Evolutionary conservation across 2,797 vertebrate genomes (phyloP), one percentile per base, ranked within the genome.

Genomic region (Luscinia megarhynchos): DNA sequence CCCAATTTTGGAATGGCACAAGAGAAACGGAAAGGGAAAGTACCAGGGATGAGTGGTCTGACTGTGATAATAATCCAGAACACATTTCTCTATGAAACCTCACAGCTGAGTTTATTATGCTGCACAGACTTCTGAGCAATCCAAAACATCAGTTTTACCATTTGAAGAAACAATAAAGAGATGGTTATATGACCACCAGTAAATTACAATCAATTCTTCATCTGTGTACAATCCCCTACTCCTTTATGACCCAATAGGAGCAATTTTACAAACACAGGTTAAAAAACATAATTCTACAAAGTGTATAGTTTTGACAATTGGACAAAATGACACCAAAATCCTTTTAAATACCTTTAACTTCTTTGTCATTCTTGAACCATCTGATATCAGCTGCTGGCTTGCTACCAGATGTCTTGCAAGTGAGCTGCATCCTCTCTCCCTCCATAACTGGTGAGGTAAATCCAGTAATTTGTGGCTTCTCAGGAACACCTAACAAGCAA

Each of bases 361-460:
- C 99, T 97, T 99, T 99, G 95, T 99, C 99, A 1, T 99, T 99
- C 96, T 99, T 98, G 98, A 99, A 99, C 99, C 99, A 99, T 98
- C 98, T 98, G 95, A 99, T 99, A 96, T 98, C 98, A 50, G 99
- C 99, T 51, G 99, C 99, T 87, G 99, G 99, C 97, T 99, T 99
- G 96, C 99, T 99, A 61, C 99, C 99, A 45, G 98, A 98, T 11
- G 99, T 99, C 97, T 98, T 98, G 98, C 99, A 99, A 43, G 98
- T 99, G 84, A 99, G 98, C 76, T 99, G 98, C 98, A 99, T 99
- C 79, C 98, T 93, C 81, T 99, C 99, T 70, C 99, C 99, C 92
- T 99, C 99, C 98, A 98, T 98, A 91, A 99, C 98, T n/a, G 99
- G 99, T 94, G 98, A 99, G 94, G 98, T 98, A 97, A 99, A 99